Percentiles rank a stretch among this genome's conserved stretches.
Conservation (phyloP, 1,140 invertebrate genomes). For the Homalodisca vitripennis region DNA sequence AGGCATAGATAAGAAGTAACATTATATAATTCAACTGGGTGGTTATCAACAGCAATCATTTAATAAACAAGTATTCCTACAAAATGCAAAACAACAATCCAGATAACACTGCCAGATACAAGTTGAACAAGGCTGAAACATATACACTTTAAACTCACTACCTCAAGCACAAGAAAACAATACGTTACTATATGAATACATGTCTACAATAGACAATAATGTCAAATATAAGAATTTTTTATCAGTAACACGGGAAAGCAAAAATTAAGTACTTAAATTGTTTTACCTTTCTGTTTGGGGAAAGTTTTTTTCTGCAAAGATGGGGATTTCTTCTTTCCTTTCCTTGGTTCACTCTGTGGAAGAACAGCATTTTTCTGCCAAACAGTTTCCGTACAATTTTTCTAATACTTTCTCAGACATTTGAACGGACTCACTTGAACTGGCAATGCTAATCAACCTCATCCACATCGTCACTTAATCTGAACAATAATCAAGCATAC, state of each 20-base stretch:
- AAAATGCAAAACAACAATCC: too few species aligned
- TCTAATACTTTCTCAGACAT: constrained; percentile 21
- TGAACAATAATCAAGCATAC: not conserved
- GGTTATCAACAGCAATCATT: too few species aligned
- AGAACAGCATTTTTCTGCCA: not conserved
- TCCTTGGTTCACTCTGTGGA: constrained; percentile 16
- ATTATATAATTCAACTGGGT: too few species aligned
- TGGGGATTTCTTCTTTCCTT: constrained; percentile 1
- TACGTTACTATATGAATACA: too few species aligned
- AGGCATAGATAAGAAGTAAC: too few species aligned
- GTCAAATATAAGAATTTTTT: constrained; percentile 1
- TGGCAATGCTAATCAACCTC: not conserved
- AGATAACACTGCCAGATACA: too few species aligned
- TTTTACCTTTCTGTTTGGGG: not conserved
- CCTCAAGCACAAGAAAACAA: too few species aligned
- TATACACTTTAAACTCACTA: too few species aligned
- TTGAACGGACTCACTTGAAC: not conserved
- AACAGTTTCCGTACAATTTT: constrained; percentile 22
- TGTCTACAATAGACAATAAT: too few species aligned
- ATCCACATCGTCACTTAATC: not conserved
- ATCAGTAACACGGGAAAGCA: not conserved
- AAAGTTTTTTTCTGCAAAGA: not conserved
- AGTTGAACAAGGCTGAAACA: too few species aligned
- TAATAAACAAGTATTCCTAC: too few species aligned
- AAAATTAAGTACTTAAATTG: not conserved